These are phyloP conservation scores for Chymomyza costata DNA, from an alignment of 1,140 invertebrate species.

Conservation along the genomic window DNA sequence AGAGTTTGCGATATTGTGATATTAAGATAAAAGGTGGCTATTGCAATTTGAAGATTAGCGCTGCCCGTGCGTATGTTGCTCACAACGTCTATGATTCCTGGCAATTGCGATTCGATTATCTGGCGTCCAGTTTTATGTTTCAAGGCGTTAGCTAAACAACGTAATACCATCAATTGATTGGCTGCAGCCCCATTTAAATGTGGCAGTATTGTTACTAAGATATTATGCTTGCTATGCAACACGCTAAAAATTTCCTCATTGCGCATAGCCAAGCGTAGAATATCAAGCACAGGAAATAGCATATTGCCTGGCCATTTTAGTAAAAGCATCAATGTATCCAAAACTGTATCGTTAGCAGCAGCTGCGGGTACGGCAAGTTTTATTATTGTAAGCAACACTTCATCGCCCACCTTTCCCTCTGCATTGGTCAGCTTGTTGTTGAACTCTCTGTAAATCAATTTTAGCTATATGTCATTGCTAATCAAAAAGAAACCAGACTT, in stretches of 20 bases:
- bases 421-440: constrained; percentile 79
- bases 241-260: constrained; percentile 79
- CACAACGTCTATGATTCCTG: constrained; percentile 78
- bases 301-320: constrained; percentile 87
- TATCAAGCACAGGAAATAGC: constrained; percentile 91
- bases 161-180: constrained; percentile 86
- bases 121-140: constrained; percentile 79
- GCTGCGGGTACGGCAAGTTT: constrained; percentile 77
- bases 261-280: constrained; percentile 86
- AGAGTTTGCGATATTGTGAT: constrained; percentile 79
- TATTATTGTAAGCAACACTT: constrained; percentile 79
- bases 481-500: constrained; percentile 11
- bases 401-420: constrained; percentile 76
- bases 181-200: constrained; percentile 77
- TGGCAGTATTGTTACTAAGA: constrained; percentile 68
- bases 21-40: constrained; percentile 88
- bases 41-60: constrained; percentile 85
- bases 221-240: constrained; percentile 77
- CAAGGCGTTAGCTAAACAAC: constrained; percentile 87
- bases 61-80: constrained; percentile 78
- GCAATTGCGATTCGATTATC: constrained; percentile 78
- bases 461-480: neutral
- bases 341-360: constrained; percentile 73
- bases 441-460: constrained; percentile 80
- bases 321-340: constrained; percentile 81